Base-by-base conservation (phyloP, 2,888 invertebrate genomes). In the Drosophila paranaensis region DNA sequence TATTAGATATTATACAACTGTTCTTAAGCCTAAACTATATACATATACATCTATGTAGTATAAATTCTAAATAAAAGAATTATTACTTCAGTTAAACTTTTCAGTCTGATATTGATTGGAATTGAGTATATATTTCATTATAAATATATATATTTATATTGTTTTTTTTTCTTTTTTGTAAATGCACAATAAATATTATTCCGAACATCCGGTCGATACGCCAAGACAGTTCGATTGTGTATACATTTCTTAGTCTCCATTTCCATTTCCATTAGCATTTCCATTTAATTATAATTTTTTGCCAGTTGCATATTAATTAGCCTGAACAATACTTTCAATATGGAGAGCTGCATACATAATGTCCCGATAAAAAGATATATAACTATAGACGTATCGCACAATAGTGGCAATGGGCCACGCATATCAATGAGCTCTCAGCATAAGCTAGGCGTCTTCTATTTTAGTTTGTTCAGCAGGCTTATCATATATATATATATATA, bases 281-380 rank as follows among this genome's bases (percentile, higher is more conserved):
- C 53, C 53, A 78, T 68, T 71, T 71, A 85, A 87, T 81, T 82
- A 76, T 84, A 70, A 65, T 76, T 74, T 83, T 84, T 74, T 66
- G 77, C 77, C 62, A 67, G 66, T 43, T 71, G 83, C 88, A 83
- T 83, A 83, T 88, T 88, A 83, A 83, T 88, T 82, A 62, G 72
- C 62, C 27, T 33, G 42, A 51, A 73, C 84, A 86, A 71, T 85
- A 63, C 67, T 14, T 77, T 58, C 57, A 64, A 69, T 71, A 74
- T 72, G 61, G 71, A 64, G 60, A 69, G 60, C 58, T 69, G 82
- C 76, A 77, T 74, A 63, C 77, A 77, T 77, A 75, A 57, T 55
- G 57, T 6, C 48, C 48, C 37, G 71, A 35, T 45, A 62, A 60
- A 66, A 35, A 61, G 43, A 53, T 40, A 48, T 43, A 45, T 40